Evolutionary conservation across 1,140 invertebrate genomes (phyloP), one percentile per base, ranked within the genome.

Genomic region (Cyrtorhinus lividipennis): DNA sequence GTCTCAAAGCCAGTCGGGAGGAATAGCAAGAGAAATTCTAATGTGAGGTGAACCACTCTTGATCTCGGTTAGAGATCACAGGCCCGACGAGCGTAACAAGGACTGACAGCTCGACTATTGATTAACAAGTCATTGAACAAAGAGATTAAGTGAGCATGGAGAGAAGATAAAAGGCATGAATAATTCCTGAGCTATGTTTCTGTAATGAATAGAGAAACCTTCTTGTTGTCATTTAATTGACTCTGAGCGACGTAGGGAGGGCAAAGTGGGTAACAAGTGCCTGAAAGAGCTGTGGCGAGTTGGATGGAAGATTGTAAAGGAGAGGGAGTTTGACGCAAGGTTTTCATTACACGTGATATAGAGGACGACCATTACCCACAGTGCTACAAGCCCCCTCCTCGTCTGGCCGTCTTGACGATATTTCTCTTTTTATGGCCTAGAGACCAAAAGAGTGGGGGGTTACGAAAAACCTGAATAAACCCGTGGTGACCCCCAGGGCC

Each of bases 281-380:
- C 30, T 8, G 30, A 38, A 38, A 38, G 30, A 38, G 30, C 30
- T 38, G 30, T 38, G 30, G 30, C n/a, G n/a, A n/a, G n/a, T n/a
- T n/a, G n/a, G n/a, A n/a, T n/a, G n/a, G n/a, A n/a, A n/a, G n/a
- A n/a, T n/a, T n/a, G n/a, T n/a, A 38, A 38, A 38, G 15, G 30
- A 15, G 5, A 8, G 30, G 30, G 5, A 20, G 48, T 10, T 53
- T 53, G 48, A 53, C 48, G 48, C 48, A 53, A 10, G 48, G 48
- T 53, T 53, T 53, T 53, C 48, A 53, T 53, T 53, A 53, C 48
- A 13, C 18, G 48, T 53, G 48, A 53, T 53, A 53, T 15, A 53
- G 20, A 53, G 48, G 20, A 53, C 48, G 48, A 22, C 48, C 48
- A 53, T 53, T 53, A 53, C 48, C 48, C 10, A 53, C 48, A 53